Conservation (phyloP, 2,797 vertebrate species). For the Podargus strigoides region DNA sequence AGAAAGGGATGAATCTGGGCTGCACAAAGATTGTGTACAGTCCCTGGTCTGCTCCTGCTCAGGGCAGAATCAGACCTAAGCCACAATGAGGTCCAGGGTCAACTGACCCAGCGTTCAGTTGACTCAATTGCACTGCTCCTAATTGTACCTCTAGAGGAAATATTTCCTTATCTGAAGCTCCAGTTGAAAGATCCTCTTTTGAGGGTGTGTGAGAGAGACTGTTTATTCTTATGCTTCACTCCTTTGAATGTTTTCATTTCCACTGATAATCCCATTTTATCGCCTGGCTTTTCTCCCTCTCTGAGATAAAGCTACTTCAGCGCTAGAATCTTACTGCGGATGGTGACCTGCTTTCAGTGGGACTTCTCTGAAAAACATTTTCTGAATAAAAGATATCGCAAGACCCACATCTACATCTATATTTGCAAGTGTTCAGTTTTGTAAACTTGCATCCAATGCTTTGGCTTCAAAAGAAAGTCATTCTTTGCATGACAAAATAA, state of each 20-base stretch:
- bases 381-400: not conserved
- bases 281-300: not conserved
- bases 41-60: not conserved
- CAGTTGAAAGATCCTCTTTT: not conserved
- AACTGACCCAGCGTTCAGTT: not conserved
- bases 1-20: not conserved
- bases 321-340: not conserved
- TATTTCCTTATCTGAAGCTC: not conserved
- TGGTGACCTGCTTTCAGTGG: not conserved
- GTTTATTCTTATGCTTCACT: not conserved
- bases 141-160: not conserved
- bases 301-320: not conserved
- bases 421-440: not conserved
- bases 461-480: not conserved
- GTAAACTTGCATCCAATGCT: not conserved
- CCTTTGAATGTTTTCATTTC: constrained; percentile 26
- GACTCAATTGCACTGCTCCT: not conserved
- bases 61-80: not conserved
- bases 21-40: not conserved
- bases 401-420: not conserved
- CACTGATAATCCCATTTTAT: constrained; percentile 16
- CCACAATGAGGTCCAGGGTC: not conserved
- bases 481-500: not conserved
- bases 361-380: not conserved
- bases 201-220: not conserved